Base-by-base conservation (phyloP, 2,113 vertebrate genomes). In the Rhynchomys soricoides region DNA sequence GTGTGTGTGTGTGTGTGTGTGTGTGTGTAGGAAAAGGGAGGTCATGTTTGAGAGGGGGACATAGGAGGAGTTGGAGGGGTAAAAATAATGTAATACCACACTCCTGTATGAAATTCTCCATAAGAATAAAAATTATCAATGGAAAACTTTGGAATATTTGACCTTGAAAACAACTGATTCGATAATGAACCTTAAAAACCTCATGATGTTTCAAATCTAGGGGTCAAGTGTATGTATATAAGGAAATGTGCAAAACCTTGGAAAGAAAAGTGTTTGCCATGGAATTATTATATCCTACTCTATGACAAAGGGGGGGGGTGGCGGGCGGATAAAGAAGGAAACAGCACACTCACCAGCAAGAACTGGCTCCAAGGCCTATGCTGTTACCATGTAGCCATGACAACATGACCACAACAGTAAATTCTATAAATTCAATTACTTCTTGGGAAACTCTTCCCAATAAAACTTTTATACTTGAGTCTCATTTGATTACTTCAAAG, bases 231-330 rank as follows among this genome's bases (percentile, higher is more conserved):
- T 77, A 52, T 62, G 7, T 77, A 40, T 62, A 4, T 74, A 83
- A 96, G 75, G 8, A 77, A 75, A 74, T 81, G 43, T 68, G 62
- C 1, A 88, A 37, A 66, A 26, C 24, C 16, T 1, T 29, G 92
- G 89, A 96, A 24, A 93, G 71, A 91, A 85, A 55, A 48, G 45
- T 82, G 52, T 71, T 75, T 93, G 62, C 19, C 24, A 71, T n/a
- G 45, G 9, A 89, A 88, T 45, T 85, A 52, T 50, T 71, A 43
- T 57, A n/a, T 43, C 85, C 24, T 15, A 26, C 55, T 83, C 79
- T 91, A 89, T 34, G 91, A 21, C 12, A 21, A n/a, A 40, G 15
- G 12, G 4, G 11, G 24, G 34, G 29, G 1, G 12, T 8, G 16
- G 17, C 7, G 8, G 16, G 7, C 19, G 43, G 40, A 19, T 10